These are phyloP conservation scores for Sardina pilchardus DNA, from an alignment of 2,113 vertebrate species.

Conservation along the genomic window DNA sequence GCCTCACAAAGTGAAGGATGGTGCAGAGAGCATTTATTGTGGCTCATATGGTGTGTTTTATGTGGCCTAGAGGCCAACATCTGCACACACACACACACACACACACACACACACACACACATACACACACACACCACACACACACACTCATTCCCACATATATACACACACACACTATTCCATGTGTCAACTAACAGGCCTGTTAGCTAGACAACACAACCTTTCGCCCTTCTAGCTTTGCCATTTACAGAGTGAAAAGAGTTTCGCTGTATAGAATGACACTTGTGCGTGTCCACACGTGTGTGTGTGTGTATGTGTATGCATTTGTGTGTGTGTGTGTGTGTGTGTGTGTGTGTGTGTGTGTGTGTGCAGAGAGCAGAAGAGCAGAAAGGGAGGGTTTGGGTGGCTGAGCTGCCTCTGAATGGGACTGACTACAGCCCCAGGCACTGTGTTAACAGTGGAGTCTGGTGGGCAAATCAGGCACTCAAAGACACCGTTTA, in stretches of 20 bases:
- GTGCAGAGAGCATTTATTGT: neutral
- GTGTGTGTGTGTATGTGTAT: neutral
- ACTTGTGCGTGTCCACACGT: neutral
- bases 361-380: no score
- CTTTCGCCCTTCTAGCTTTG: no score
- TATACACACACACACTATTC: neutral
- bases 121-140: neutral
- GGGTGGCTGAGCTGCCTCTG: neutral
- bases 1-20: neutral
- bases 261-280: neutral
- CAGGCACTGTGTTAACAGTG: neutral
- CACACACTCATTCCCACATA: neutral
- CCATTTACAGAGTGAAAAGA: neutral
- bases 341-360: neutral
- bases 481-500: constrained; percentile 4
- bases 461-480: constrained; percentile 20
- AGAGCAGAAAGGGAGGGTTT: constrained; percentile 10
- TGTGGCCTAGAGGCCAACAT: constrained; percentile 25
- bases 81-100: constrained; percentile 19
- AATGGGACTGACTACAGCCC: neutral
- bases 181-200: no score
- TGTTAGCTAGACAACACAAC: no score
- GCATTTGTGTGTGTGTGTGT: neutral
- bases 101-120: neutral
- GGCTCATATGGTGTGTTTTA: constrained; percentile 33